Conservation (phyloP, 2,888 invertebrate genomes). For the Lacanobia oleracea region DNA sequence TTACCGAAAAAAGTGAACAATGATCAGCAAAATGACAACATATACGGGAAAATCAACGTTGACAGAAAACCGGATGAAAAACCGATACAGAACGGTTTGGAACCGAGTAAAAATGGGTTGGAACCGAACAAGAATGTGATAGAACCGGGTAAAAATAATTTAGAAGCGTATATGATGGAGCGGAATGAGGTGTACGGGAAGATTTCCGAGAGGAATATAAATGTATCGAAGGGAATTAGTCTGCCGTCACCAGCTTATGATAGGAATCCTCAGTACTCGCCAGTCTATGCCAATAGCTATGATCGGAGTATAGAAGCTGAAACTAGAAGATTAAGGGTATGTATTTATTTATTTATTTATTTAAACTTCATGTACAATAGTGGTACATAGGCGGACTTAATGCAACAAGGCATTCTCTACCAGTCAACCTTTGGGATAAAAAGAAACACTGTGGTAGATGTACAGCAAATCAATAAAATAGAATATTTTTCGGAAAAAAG, state of each 20-base stretch:
- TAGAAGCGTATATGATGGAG: conserved; percentile 60
- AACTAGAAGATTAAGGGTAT: conserved; percentile 82
- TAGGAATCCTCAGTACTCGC: conserved; percentile 84
- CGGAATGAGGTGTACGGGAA: conserved; percentile 60
- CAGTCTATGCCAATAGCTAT: conserved; percentile 82
- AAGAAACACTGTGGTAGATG: too few relatives aligned
- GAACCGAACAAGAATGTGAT: conserved; percentile 44
- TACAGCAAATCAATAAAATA: too few relatives aligned
- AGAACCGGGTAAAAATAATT: conserved; percentile 63
- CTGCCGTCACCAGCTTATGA: conserved; percentile 78
- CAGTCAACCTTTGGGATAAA: too few relatives aligned
- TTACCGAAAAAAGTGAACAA: conserved; percentile 86
- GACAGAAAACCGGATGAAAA: conserved; percentile 68
- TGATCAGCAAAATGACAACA: conserved; percentile 82
- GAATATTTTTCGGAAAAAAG: too few relatives aligned
- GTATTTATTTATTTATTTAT: conserved; percentile 48
- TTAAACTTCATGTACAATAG: too few relatives aligned
- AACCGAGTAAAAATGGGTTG: conserved; percentile 55
- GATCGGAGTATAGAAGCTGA: conserved; percentile 87
- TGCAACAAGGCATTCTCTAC: too few relatives aligned
- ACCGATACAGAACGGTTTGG: conserved; percentile 55
- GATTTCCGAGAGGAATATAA: conserved; percentile 59
- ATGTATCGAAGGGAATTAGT: conserved; percentile 53
- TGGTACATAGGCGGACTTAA: too few relatives aligned
- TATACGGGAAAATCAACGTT: conserved; percentile 85